Base-by-base conservation (phyloP, 2,113 vertebrate species). In the Megaptera novaeangliae region DNA sequence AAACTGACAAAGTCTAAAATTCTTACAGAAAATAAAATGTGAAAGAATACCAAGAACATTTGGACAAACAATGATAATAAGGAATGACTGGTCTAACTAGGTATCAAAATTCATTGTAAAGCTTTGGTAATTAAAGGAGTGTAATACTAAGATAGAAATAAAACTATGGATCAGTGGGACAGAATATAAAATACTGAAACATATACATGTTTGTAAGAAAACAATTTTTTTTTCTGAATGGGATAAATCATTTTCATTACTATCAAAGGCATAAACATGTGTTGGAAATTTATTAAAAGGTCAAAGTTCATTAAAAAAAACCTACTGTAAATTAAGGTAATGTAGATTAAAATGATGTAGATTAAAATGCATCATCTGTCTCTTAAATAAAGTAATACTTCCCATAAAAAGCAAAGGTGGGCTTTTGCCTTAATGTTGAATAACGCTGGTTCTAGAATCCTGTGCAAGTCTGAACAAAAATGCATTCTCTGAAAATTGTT, bases 321-420 rank as follows among this genome's bases (percentile, higher is more conserved):
- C 74, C 92, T 63, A 78, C 93, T 69, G 95, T 77, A 88, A 98
- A 92, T 95, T 88, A 92, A 98, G 95, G 69, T 80, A 83, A 96
- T 57, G 20, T 57, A 57, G 55, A 57, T 55, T 55, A 55, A 55
- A 20, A 55, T 55, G 18, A 97, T 77, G 95, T 12, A 41, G 86
- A 88, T 69, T 77, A 86, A 96, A 98, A 97, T 10, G 13, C 74
- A 80, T 68, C 27, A 0, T 93, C 89, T 91, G 55, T 96, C 96
- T 80, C 94, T 91, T 95, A 97, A 98, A 96, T 69, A 93, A 98
- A 96, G 96, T 18, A 85, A 96, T 57, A 94, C 77, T 97, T 98
- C 97, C 97, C 95, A 94, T 81, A 94, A 97, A 97, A 98, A 97
- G 87, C 93, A 98, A 96, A 95, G 71, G 39, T 34, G 96, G 97